These are phyloP conservation scores for Lamellibrachia columna DNA, from an alignment of 2,888 invertebrate species.

Conservation along the genomic window DNA sequence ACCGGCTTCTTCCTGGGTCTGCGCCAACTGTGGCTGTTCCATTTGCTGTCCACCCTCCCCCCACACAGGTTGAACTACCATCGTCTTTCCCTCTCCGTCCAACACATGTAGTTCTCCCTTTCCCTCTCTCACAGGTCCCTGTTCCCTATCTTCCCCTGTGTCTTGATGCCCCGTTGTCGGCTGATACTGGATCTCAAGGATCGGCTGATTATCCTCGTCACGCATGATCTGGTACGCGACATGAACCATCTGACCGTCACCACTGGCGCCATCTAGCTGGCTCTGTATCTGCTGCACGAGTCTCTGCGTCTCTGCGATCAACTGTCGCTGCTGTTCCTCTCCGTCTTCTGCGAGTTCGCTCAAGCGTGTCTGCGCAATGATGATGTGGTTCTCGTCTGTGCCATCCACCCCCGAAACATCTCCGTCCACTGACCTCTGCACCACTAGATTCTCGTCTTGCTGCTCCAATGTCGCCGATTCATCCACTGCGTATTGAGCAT, in stretches of 20 bases:
- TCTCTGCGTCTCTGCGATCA: conserved; percentile 28
- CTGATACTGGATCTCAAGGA: conserved; percentile 37
- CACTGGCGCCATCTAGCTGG: conserved; percentile 25
- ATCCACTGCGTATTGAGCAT: background rate
- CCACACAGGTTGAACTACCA: background rate
- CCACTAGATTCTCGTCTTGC: background rate
- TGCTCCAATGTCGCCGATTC: background rate
- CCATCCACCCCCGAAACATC: background rate
- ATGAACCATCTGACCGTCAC: background rate
- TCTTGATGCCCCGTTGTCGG: background rate
- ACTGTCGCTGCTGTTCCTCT: conserved; percentile 18
- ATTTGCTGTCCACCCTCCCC: background rate
- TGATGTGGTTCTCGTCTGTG: background rate
- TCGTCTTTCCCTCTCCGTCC: background rate
- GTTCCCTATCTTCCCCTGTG: background rate
- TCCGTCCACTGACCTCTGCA: background rate
- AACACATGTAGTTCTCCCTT: conserved; percentile 13
- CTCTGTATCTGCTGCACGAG: conserved; percentile 30
- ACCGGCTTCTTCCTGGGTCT: background rate
- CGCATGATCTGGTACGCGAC: conserved; percentile 37
- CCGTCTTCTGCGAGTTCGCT: conserved; percentile 12
- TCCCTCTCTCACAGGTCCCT: background rate
- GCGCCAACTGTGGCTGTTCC: background rate
- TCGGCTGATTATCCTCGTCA: conserved; percentile 36
- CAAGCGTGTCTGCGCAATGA: background rate